These are phyloP conservation scores for Drosophila simulans DNA, from an alignment of 1,140 invertebrate genomes.

Conservation along the genomic window DNA sequence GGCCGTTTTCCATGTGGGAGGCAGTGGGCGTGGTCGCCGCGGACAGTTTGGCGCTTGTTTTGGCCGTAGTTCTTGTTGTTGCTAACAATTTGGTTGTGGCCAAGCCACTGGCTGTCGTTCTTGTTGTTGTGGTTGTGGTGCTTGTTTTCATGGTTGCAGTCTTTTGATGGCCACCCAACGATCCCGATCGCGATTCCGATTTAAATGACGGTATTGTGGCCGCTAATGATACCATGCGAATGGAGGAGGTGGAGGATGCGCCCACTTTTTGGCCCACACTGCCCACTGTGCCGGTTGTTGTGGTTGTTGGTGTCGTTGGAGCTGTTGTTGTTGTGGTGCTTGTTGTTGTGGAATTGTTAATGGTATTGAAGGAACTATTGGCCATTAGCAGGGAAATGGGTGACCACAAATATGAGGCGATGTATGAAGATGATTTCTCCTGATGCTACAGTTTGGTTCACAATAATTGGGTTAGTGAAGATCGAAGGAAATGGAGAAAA, in stretches of 20 bases:
- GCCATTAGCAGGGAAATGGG: slow-evolving; percentile 54
- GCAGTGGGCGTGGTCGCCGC: slow-evolving; percentile 42
- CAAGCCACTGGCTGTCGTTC: slow-evolving; percentile 6
- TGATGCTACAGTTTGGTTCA: slow-evolving; percentile 52
- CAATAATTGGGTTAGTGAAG: slow-evolving; percentile 13
- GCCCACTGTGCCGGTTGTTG: slow-evolving; percentile 21
- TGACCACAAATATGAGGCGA: slow-evolving; percentile 74
- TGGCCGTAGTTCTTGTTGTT: slow-evolving; percentile 14
- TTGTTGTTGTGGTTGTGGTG: slow-evolving; percentile 30
- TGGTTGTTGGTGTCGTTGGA: slow-evolving; percentile 29
- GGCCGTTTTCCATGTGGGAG: slow-evolving; percentile 28
- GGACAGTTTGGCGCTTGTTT: slow-evolving; percentile 30
- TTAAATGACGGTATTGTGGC: slow-evolving; percentile 25
- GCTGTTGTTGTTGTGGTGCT: slow-evolving; percentile 32
- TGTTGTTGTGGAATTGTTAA: slow-evolving; percentile 33
- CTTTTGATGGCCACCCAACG: slow-evolving; percentile 27
- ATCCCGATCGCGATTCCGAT: slow-evolving; percentile 19
- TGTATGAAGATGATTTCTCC: slow-evolving; percentile 69
- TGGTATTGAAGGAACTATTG: slow-evolving; percentile 17
- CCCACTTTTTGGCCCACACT: slow-evolving; percentile 22
- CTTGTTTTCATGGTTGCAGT: slow-evolving; percentile 34
- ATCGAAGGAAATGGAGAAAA: slow-evolving; percentile 41
- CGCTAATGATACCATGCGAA: slow-evolving; percentile 50
- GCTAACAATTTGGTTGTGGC: slow-evolving; percentile 8
- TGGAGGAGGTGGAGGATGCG: slow-evolving; percentile 17